These are phyloP conservation scores for Cherax quadricarinatus DNA, from an alignment of 1,140 invertebrate species.

Conservation along the genomic window DNA sequence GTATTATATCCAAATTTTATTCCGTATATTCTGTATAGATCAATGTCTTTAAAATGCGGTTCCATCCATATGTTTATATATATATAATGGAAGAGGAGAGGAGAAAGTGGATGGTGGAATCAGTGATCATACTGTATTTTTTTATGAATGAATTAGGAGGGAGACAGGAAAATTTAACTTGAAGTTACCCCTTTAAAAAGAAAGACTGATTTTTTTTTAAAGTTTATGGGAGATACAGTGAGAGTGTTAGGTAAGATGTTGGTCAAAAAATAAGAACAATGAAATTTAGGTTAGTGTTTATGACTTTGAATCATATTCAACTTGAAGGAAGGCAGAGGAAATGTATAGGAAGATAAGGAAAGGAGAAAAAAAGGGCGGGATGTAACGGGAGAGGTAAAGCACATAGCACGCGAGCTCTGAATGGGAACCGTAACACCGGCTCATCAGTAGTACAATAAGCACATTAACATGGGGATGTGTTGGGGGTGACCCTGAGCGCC, in stretches of 20 bases:
- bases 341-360: neutral
- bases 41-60: too few relatives aligned
- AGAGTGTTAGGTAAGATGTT: neutral
- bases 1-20: neutral
- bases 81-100: neutral
- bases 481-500: neutral
- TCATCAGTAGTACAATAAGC: too few relatives aligned
- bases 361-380: neutral
- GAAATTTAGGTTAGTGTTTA: too few relatives aligned
- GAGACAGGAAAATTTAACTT: neutral
- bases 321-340: neutral
- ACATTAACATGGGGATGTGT: neutral
- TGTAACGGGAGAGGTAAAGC: too few relatives aligned
- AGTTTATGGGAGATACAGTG: too few relatives aligned
- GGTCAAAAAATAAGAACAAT: neutral
- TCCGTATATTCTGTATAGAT: too few relatives aligned
- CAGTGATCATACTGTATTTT: neutral
- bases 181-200: neutral
- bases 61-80: neutral
- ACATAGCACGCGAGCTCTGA: too few relatives aligned
- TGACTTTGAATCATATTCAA: neutral
- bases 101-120: neutral
- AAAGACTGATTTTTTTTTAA: neutral
- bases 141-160: neutral
- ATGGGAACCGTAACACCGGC: too few relatives aligned